Base-by-base conservation (phyloP, 2,888 invertebrate species). In the Chaitophorus viminalis region DNA sequence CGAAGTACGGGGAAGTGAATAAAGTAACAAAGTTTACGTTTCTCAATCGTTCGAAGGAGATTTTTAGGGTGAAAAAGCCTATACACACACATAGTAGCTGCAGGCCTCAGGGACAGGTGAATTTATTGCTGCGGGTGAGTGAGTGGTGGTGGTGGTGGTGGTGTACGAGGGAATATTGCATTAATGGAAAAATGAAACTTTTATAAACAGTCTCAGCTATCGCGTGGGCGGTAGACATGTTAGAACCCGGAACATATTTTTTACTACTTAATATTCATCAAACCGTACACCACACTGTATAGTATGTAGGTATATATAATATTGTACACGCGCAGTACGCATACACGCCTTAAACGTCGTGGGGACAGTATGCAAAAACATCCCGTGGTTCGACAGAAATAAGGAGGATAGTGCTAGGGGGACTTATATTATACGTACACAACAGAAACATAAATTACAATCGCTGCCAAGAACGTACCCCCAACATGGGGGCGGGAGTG, bases 121-220 rank as follows among this genome's bases (percentile, higher is more conserved):
- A 81, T 87, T 87, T 87, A 87, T 87, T 25, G 74, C 74, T n/a
- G n/a, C n/a, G n/a, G n/a, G n/a, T n/a, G n/a, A n/a, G n/a, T n/a
- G n/a, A n/a, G n/a, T n/a, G n/a, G n/a, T n/a, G n/a, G n/a, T n/a
- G n/a, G n/a, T n/a, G 65, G 70, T 17, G 79, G 85, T 25, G 60
- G 76, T n/a, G 36, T 31, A 36, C 31, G 76, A 25, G n/a, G 84
- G 70, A 79, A 79, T 21, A 86, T 79, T 70, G 78, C 78, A 86
- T 86, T 87, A 87, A 87, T 81, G 87, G 74, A 81, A 87, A 87
- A 87, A 87, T 81, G 87, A 87, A 87, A 87, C 74, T 87, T 87
- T 87, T 87, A 87, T 81, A 87, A 86, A 54, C 86, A 54, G n/a
- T n/a, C 54, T 72, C 46, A 31, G 52, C n/a, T 25, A 17, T 76